Conservation (phyloP, 2,888 invertebrate species). For the Odontocerum albicorne region DNA sequence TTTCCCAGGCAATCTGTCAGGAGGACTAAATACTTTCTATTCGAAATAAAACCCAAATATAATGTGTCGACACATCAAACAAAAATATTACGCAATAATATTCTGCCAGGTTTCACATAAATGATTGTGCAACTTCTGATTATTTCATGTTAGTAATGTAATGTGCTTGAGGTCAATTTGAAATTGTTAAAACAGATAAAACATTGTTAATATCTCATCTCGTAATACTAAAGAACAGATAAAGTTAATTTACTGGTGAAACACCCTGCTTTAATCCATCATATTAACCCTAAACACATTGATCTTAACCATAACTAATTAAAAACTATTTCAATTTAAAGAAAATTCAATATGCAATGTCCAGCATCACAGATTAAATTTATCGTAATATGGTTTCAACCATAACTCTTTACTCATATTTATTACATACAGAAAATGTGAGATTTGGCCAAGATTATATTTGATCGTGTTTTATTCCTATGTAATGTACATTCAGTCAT, state of each 20-base stretch:
- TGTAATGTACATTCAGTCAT: conserved; percentile 37
- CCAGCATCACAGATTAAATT: conserved; percentile 34
- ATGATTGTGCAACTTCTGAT: not conserved
- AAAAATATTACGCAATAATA: conserved; percentile 12
- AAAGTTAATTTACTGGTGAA: conserved; percentile 34
- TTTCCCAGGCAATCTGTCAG: conserved; percentile 16
- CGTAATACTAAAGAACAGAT: conserved; percentile 30
- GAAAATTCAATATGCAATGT: conserved; percentile 34
- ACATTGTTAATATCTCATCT: conserved; percentile 30
- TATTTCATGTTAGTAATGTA: conserved; percentile 4
- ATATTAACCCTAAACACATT: conserved; percentile 36
- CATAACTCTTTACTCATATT: conserved; percentile 33
- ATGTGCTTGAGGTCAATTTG: conserved; percentile 26
- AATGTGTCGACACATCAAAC: conserved; percentile 16
- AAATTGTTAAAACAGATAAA: conserved; percentile 28
- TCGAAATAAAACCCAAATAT: conserved; percentile 23
- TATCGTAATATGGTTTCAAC: conserved; percentile 25
- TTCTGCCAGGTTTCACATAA: conserved; percentile 3
- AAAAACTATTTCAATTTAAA: conserved; percentile 33
- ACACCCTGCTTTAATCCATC: conserved; percentile 38
- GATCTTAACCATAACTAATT: conserved; percentile 28
- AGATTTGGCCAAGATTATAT: conserved; percentile 36
- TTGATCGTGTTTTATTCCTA: conserved; percentile 33
- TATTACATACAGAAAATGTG: conserved; percentile 34
- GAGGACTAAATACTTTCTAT: conserved; percentile 28